Evolutionary conservation across 1,140 invertebrate genomes (phyloP).

Genomic region (Aphis gossypii): DNA sequence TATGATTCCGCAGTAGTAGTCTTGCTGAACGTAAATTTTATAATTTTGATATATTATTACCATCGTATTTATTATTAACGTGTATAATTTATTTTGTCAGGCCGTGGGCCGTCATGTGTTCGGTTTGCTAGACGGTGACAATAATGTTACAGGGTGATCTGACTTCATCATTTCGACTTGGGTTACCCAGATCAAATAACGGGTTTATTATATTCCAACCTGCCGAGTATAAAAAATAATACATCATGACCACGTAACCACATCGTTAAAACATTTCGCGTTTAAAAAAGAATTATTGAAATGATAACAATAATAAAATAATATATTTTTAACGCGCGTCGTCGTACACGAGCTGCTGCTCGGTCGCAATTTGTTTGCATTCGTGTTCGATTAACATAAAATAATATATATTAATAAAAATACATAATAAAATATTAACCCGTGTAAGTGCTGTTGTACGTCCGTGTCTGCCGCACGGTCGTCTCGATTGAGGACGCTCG

Average conservation of each 20-base stretch:
- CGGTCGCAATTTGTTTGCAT: neutral
- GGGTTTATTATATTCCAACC: neutral
- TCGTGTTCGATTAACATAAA: neutral
- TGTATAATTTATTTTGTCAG: neutral
- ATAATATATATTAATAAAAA: neutral
- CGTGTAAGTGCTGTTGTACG: neutral
- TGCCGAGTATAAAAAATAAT: neutral
- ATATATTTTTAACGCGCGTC: neutral
- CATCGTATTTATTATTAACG: neutral
- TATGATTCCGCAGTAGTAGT: too few relatives aligned
- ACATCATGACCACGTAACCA: neutral
- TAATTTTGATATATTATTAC: neutral
- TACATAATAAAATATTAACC: neutral
- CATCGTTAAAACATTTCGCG: neutral
- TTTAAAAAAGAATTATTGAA: neutral
- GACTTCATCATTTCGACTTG: neutral
- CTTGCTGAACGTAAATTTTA: neutral
- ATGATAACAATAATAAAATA: neutral
- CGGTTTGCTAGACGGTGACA: neutral
- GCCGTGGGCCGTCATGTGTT: too few relatives aligned
- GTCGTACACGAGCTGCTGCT: neutral
- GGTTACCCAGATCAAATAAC: neutral
- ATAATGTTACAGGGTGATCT: neutral
- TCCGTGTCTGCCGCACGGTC: neutral
- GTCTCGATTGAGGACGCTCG: neutral